Evolutionary conservation across 2,888 invertebrate species (phyloP).

Genomic region (Conops quadrifasciatus): DNA sequence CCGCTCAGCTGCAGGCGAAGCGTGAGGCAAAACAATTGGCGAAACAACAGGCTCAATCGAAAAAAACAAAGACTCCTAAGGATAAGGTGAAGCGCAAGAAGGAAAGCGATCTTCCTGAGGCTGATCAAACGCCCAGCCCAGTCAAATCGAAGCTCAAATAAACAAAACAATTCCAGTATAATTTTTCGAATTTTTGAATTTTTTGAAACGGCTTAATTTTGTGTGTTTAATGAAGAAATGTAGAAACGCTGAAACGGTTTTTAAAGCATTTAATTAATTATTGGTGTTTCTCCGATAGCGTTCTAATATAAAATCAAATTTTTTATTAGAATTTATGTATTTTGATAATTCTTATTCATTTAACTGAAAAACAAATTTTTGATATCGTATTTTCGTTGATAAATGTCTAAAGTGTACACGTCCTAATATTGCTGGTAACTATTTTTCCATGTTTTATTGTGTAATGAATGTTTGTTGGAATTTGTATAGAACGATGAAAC

Average conservation of each 20-base stretch:
- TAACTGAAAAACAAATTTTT: not conserved
- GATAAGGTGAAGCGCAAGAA: constrained; percentile 73
- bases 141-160: constrained; percentile 56
- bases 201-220: too few species aligned
- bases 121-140: constrained; percentile 75
- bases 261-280: not conserved
- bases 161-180: constrained; percentile 24
- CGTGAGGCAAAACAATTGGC: constrained; percentile 63
- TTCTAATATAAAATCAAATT: not conserved
- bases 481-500: constrained; percentile 7
- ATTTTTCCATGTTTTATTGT: constrained; percentile 13
- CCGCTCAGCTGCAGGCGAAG: constrained; percentile 76
- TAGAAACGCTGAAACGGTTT: not conserved
- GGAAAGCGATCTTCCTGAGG: constrained; percentile 91
- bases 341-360: constrained; percentile 18
- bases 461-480: constrained; percentile 17
- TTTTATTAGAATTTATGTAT: not conserved
- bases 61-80: constrained; percentile 64
- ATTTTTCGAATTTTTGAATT: not conserved
- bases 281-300: not conserved
- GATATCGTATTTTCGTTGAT: not conserved
- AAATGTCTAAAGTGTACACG: constrained; percentile 22
- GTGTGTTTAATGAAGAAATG: not conserved
- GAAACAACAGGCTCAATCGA: constrained; percentile 55
- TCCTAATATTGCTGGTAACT: constrained; percentile 28